Percentiles rank a stretch among this genome's conserved stretches.
phyloP scores from a whole-genome alignment of 2,797 vertebrate species.

The Lepilemur ruficaudatus region DNA sequence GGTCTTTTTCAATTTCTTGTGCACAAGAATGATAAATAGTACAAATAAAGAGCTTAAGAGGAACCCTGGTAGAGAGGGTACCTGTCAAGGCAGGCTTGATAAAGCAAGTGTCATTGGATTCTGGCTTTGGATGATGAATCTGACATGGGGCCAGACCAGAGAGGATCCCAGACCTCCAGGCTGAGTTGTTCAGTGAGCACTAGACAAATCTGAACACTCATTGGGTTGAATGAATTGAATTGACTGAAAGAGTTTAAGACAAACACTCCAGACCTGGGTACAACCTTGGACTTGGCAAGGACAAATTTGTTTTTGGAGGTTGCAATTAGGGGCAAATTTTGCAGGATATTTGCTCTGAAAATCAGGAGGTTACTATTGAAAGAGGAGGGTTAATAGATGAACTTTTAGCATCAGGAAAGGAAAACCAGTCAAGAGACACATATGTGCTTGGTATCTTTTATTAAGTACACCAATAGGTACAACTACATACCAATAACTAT shows the following conservation, averaged over 20 bases:
- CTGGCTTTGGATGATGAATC: background rate
- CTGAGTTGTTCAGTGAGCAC: background rate
- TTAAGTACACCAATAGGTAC: background rate
- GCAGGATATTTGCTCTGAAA: background rate
- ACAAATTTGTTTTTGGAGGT: background rate
- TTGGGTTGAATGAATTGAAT: background rate
- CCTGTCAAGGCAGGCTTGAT: background rate
- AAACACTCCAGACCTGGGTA: background rate
- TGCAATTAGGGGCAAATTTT: background rate
- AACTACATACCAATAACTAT: background rate
- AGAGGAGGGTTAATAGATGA: background rate
- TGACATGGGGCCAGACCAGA: background rate
- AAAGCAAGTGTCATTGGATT: background rate
- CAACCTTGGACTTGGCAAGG: background rate
- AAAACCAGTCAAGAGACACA: background rate
- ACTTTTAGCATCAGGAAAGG: background rate
- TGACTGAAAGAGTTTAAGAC: background rate
- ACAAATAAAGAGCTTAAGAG: background rate
- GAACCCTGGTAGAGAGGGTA: background rate
- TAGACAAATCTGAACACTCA: background rate
- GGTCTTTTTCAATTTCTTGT: background rate
- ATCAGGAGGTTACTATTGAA: background rate
- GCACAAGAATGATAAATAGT: background rate
- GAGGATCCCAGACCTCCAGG: background rate
- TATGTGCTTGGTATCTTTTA: background rate